Evolutionary conservation across 2,113 vertebrate genomes (phyloP).

Genomic region (Capreolus pygargus): DNA sequence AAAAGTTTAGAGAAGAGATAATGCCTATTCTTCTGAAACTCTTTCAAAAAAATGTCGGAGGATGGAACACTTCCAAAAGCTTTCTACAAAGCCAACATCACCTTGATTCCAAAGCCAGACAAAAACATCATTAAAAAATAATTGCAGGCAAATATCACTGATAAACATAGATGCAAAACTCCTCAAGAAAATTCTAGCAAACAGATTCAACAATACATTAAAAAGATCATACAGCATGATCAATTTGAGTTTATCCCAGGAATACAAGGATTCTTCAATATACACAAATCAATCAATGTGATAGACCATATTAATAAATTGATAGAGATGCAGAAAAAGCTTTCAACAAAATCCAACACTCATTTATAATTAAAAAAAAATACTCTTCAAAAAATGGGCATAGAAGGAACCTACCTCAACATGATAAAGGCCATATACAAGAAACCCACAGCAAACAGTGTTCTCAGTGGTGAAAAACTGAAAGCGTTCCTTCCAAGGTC

Average conservation of each 20-base stretch:
- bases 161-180: not conserved
- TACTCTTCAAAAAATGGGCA: not conserved
- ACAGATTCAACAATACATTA: not conserved
- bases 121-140: not conserved
- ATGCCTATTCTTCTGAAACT: not conserved
- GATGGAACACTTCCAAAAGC: not conserved
- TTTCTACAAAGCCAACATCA: not conserved
- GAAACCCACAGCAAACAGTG: not conserved
- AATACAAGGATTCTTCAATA: not conserved
- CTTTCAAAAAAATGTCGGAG: not conserved
- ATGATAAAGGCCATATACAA: not conserved
- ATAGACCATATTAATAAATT: not conserved
- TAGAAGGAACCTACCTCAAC: not conserved
- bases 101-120: not conserved
- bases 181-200: not conserved
- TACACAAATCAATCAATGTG: not conserved
- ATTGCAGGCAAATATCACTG: not conserved
- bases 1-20: not conserved
- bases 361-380: not conserved
- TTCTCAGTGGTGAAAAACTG: not conserved
- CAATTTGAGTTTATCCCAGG: not conserved
- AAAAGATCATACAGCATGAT: not conserved
- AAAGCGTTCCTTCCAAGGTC: not conserved
- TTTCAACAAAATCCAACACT: not conserved
- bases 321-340: not conserved